These are phyloP conservation scores for Drosophila persimilis DNA, from an alignment of 1,140 invertebrate species.

Conservation along the genomic window DNA sequence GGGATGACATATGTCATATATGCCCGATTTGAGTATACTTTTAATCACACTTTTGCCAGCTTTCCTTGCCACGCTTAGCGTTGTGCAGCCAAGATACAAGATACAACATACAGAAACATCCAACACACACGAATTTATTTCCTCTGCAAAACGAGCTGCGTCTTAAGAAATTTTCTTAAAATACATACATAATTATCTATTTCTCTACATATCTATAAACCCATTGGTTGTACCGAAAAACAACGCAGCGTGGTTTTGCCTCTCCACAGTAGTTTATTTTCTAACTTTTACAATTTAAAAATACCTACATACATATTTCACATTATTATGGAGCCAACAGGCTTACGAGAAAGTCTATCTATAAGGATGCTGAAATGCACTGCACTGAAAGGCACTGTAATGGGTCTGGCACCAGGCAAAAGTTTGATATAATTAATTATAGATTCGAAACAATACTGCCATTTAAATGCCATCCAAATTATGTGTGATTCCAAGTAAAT, in stretches of 20 bases:
- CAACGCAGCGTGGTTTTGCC: conserved; percentile 28
- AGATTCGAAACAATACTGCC: not conserved
- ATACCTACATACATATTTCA: conserved; percentile 29
- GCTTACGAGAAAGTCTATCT: conserved; percentile 32
- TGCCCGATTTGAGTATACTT: conserved; percentile 34
- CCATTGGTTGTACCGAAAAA: conserved; percentile 10
- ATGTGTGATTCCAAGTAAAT: not conserved
- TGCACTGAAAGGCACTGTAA: conserved; percentile 42
- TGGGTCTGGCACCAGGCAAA: conserved; percentile 8
- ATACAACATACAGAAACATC: conserved; percentile 40
- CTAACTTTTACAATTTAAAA: conserved; percentile 29
- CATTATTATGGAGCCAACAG: conserved; percentile 48
- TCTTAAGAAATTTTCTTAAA: conserved; percentile 19
- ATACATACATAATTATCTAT: not conserved
- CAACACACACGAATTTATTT: conserved; percentile 33
- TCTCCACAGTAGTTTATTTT: conserved; percentile 51
- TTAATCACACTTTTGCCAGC: conserved; percentile 53
- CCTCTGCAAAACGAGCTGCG: conserved; percentile 33
- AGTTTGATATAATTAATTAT: conserved; percentile 30
- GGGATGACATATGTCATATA: conserved; percentile 4
- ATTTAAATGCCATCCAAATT: too few relatives aligned
- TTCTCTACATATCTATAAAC: not conserved
- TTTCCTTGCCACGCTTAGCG: conserved; percentile 69
- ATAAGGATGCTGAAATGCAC: conserved; percentile 50
- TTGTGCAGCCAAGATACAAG: conserved; percentile 48